A percentile compares a stretch with the other conserved stretches of the same genome.
Conservation (phyloP, 2,113 vertebrate genomes). For the Oreocharis arfaki region DNA sequence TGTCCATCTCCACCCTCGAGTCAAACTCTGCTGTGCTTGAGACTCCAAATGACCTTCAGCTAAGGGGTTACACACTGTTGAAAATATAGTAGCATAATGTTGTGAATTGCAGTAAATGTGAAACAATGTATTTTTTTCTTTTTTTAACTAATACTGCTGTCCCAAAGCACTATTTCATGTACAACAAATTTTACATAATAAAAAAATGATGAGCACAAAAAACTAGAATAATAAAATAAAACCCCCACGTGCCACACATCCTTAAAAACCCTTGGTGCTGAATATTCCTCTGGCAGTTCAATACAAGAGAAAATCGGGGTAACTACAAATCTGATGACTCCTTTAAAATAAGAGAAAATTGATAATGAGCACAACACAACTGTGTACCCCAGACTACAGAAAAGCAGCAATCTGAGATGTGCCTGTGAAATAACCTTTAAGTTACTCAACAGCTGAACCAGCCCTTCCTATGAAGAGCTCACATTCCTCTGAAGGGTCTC, state of each 20-base stretch:
- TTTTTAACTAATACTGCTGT: not conserved
- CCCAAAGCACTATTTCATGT: not conserved
- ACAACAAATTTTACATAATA: not conserved
- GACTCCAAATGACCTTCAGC: constrained; percentile 1
- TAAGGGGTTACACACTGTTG: not conserved
- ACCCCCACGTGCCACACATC: rapidly evolving
- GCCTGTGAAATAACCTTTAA: not conserved
- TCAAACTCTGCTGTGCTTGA: not conserved
- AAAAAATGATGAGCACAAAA: not conserved
- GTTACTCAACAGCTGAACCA: not conserved
- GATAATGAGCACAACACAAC: not conserved
- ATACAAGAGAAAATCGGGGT: not conserved
- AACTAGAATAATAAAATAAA: not conserved
- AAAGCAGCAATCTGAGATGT: not conserved
- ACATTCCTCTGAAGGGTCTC: not conserved
- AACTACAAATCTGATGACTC: not conserved
- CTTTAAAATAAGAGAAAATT: not conserved
- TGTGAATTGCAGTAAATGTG: not conserved
- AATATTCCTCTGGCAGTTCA: not conserved
- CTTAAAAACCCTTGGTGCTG: not conserved
- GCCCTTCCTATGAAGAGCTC: not conserved
- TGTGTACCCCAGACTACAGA: rapidly evolving
- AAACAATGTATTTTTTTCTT: not conserved
- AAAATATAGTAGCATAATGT: not conserved
- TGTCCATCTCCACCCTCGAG: not conserved